These are phyloP conservation scores for Anguilla pacifica DNA, from an alignment of 2,797 vertebrate species.

Conservation along the genomic window DNA sequence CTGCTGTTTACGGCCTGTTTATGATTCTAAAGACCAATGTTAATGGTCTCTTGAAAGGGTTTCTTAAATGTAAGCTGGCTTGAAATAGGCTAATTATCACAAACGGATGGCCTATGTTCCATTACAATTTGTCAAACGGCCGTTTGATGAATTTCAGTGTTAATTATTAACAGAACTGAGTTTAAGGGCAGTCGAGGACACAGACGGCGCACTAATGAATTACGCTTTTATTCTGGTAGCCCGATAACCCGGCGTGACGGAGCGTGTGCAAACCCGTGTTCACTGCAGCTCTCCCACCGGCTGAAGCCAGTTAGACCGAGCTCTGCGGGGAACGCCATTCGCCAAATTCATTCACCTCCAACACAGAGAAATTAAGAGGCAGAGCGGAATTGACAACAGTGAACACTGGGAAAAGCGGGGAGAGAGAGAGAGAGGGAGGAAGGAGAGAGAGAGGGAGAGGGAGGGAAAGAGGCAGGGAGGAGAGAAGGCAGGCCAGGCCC, in stretches of 20 bases:
- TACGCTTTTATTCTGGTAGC: background rate
- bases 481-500: background rate
- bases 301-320: background rate
- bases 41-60: too few relatives aligned
- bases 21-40: too few relatives aligned
- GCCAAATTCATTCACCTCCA: background rate
- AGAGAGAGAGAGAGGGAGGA: background rate
- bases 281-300: background rate
- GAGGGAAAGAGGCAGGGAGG: background rate
- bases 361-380: background rate
- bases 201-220: background rate
- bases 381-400: background rate
- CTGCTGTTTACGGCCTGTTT: too few relatives aligned
- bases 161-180: background rate
- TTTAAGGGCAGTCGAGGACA: background rate
- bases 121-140: background rate
- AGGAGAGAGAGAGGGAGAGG: background rate
- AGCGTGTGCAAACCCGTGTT: background rate
- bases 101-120: too few relatives aligned
- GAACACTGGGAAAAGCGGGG: background rate
- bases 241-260: background rate
- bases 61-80: too few relatives aligned
- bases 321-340: background rate
- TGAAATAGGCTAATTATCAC: too few relatives aligned
- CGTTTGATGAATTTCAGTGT: background rate